These are phyloP conservation scores for Cheumatopsyche charites DNA, from an alignment of 1,140 invertebrate species.

Conservation along the genomic window DNA sequence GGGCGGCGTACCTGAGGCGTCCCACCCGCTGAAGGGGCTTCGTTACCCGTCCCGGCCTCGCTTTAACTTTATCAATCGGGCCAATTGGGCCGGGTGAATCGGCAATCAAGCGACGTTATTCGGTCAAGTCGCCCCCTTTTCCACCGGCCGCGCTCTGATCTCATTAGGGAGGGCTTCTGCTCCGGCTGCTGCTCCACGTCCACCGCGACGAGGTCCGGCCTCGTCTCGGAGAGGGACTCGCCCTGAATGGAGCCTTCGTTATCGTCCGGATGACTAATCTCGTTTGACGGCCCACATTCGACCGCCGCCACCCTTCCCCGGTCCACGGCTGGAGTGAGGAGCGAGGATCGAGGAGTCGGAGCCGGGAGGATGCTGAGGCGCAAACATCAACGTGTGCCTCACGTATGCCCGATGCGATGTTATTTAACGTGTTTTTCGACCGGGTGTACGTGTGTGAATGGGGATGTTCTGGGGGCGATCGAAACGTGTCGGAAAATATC, in stretches of 20 bases:
- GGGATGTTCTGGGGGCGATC: too few relatives aligned
- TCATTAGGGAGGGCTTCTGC: slow-evolving; percentile 28
- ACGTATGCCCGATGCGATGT: too few relatives aligned
- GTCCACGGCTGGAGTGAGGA: too few relatives aligned
- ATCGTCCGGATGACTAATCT: slow-evolving; percentile 47
- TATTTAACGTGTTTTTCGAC: too few relatives aligned
- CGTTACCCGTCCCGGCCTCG: slow-evolving; percentile 56
- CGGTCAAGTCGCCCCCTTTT: slow-evolving; percentile 47
- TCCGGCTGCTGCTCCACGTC: not conserved
- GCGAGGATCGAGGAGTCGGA: too few relatives aligned
- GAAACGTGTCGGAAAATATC: too few relatives aligned
- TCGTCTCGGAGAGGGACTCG: slow-evolving; percentile 50
- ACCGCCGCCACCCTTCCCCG: slow-evolving; percentile 23
- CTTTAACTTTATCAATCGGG: slow-evolving; percentile 59
- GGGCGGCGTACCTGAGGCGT: slow-evolving; percentile 7
- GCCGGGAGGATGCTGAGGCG: too few relatives aligned
- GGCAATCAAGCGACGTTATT: slow-evolving; percentile 58
- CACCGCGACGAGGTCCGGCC: slow-evolving; percentile 24
- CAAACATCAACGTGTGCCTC: too few relatives aligned
- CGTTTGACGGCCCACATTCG: slow-evolving; percentile 43
- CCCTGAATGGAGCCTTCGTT: slow-evolving; percentile 50
- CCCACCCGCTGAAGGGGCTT: slow-evolving; percentile 56
- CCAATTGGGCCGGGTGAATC: slow-evolving; percentile 62
- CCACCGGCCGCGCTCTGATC: slow-evolving; percentile 37
- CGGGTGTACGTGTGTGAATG: too few relatives aligned